Evolutionary conservation across 2,888 invertebrate genomes (phyloP).

Genomic region (Melinopterus prodromus): DNA sequence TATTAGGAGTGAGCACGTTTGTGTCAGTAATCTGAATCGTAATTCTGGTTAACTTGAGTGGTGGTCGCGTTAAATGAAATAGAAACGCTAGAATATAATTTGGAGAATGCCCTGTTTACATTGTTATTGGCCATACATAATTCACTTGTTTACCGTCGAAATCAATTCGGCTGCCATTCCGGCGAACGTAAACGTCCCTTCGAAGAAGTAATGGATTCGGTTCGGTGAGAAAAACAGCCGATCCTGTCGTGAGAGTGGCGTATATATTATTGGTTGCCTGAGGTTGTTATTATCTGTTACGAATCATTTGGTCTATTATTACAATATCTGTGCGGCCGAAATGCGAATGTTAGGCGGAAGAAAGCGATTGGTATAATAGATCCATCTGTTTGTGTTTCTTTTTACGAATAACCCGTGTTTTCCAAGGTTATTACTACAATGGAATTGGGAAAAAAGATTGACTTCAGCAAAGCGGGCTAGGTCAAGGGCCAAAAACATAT

Average conservation of each 20-base stretch:
- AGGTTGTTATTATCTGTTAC: conserved; percentile 4
- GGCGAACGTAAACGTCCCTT: not conserved
- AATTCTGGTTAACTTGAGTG: not conserved
- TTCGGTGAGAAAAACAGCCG: not conserved
- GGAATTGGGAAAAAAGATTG: not conserved
- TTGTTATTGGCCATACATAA: not conserved
- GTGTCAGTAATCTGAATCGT: not conserved
- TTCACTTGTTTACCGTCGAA: not conserved
- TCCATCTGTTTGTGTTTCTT: not conserved
- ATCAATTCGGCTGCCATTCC: not conserved
- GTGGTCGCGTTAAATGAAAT: not conserved
- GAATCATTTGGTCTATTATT: not conserved
- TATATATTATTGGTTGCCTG: not conserved
- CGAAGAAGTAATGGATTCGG: not conserved
- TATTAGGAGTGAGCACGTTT: too few relatives aligned
- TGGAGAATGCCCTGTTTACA: not conserved
- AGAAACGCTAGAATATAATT: not conserved
- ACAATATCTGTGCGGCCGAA: too few relatives aligned
- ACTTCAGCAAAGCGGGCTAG: not conserved
- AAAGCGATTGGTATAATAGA: not conserved
- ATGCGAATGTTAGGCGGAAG: too few relatives aligned
- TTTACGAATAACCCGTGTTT: not conserved
- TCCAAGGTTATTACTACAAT: not conserved
- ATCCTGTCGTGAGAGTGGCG: not conserved
- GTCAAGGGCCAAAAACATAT: too few relatives aligned